Percentiles rank a stretch among this genome's conserved stretches.
Conservation (phyloP, 92 coral and sea anemone species). For the Porites lobata region DNA sequence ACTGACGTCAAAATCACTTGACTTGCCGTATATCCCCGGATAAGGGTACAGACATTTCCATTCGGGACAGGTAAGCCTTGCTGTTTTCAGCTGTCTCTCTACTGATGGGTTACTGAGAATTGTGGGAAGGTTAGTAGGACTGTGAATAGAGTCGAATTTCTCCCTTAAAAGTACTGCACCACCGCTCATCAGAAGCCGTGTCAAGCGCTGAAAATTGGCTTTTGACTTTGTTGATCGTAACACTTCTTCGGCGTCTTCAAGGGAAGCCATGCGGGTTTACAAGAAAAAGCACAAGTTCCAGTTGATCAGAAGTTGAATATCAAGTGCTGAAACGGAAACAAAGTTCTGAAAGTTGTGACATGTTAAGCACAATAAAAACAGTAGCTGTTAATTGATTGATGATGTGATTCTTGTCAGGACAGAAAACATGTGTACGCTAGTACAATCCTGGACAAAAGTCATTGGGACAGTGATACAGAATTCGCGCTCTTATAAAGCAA, state of each 20-base stretch:
- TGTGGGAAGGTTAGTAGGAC: constrained; percentile 34
- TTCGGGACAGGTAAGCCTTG: constrained; percentile 29
- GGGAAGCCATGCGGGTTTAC: not conserved
- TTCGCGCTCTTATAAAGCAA: too few relatives aligned
- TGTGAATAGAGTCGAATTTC: constrained; percentile 39
- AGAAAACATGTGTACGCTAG: too few relatives aligned
- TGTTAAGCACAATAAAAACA: too few relatives aligned
- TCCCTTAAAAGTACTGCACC: constrained; percentile 39
- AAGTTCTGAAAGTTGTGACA: too few relatives aligned
- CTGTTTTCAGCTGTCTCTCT: not conserved
- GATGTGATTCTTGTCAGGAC: too few relatives aligned
- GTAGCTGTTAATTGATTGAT: too few relatives aligned
- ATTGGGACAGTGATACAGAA: too few relatives aligned
- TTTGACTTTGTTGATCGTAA: constrained; percentile 37
- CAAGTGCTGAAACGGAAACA: too few relatives aligned
- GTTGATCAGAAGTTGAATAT: not conserved
- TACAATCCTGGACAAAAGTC: too few relatives aligned
- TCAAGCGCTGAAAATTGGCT: constrained; percentile 24
- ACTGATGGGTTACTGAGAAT: constrained; percentile 11
- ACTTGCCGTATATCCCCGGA: not conserved
- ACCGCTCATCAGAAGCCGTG: too few relatives aligned
- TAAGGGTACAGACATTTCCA: constrained; percentile 45
- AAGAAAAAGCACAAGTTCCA: not conserved
- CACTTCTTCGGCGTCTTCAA: not conserved
- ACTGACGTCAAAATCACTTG: constrained; percentile 47